A percentile compares a stretch with the other conserved stretches of the same genome.
These are phyloP conservation scores for Gymnosoma rotundatum DNA, from an alignment of 2,888 invertebrate genomes.

Conservation along the genomic window DNA sequence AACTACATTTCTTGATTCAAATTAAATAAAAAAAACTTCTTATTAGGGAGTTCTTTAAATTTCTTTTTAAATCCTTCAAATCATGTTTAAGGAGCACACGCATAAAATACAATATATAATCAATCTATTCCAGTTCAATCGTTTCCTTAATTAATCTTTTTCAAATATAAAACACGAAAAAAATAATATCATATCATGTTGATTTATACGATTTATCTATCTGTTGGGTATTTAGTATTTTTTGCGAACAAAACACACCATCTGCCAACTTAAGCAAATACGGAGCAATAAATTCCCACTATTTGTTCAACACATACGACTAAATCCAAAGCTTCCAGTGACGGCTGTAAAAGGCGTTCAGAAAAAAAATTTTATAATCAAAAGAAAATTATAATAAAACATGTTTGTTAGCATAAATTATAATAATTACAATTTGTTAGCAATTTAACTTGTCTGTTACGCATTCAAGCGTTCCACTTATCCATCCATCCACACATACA, in stretches of 20 bases:
- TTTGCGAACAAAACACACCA: conserved; percentile 47
- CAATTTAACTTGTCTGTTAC: conserved; percentile 67
- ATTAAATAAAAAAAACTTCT: no score
- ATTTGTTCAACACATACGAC: conserved; percentile 33
- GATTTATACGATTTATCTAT: conserved; percentile 43
- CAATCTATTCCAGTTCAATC: conserved; percentile 35
- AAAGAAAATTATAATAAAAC: conserved; percentile 61
- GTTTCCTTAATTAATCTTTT: conserved; percentile 52
- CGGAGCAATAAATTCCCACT: conserved; percentile 49
- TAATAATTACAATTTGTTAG: conserved; percentile 69
- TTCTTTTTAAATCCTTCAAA: no score
- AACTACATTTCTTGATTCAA: no score
- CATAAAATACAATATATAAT: neutral
- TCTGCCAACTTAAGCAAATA: conserved; percentile 58
- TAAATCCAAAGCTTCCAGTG: conserved; percentile 11
- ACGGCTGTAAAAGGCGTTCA: no score
- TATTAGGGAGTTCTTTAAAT: no score
- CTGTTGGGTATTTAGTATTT: neutral
- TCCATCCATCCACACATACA: conserved; percentile 8
- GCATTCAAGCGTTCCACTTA: conserved; percentile 59
- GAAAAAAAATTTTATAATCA: neutral
- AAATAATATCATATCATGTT: conserved; percentile 46
- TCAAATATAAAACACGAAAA: conserved; percentile 27
- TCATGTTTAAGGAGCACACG: neutral
- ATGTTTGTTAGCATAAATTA: conserved; percentile 70